Evolutionary conservation across 2,888 invertebrate species (phyloP).

Genomic region (Schrankia costaestrigalis): DNA sequence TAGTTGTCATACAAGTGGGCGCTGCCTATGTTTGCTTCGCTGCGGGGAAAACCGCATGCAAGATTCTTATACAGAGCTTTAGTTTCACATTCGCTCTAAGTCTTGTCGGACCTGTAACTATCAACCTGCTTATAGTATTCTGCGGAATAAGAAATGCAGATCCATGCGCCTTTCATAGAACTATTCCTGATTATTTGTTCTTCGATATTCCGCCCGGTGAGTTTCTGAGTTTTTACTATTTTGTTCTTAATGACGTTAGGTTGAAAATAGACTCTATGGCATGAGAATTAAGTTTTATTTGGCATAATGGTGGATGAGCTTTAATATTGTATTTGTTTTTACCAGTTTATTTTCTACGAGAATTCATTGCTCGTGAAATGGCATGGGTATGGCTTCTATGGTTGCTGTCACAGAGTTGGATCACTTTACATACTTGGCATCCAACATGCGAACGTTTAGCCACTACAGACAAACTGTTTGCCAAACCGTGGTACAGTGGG

Average conservation of each 20-base stretch:
- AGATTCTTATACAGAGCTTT: constrained; percentile 93
- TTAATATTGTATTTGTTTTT: constrained; percentile 1
- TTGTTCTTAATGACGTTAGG: too few species aligned
- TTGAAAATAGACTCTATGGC: too few species aligned
- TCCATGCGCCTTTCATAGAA: constrained; percentile 83
- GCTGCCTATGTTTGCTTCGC: constrained; percentile 85
- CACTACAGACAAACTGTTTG: constrained; percentile 90
- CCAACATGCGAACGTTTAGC: constrained; percentile 91
- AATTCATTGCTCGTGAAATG: constrained; percentile 82
- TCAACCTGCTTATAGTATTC: constrained; percentile 84
- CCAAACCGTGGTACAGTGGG: constrained; percentile 91
- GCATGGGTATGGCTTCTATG: constrained; percentile 91
- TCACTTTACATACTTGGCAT: constrained; percentile 92
- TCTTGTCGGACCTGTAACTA: constrained; percentile 87
- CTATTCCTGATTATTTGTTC: constrained; percentile 91
- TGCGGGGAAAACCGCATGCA: constrained; percentile 90
- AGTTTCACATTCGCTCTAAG: constrained; percentile 92
- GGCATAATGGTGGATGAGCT: too few species aligned
- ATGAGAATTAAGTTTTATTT: too few species aligned
- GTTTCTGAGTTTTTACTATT: constrained; percentile 12
- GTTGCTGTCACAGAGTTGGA: constrained; percentile 92
- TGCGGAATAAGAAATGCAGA: constrained; percentile 84
- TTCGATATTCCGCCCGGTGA: constrained; percentile 88
- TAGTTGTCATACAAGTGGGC: constrained; percentile 83
- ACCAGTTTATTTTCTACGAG: constrained; percentile 68